Evolutionary conservation across 2,113 vertebrate genomes (phyloP).

Genomic region (Sceloporus undulatus): DNA sequence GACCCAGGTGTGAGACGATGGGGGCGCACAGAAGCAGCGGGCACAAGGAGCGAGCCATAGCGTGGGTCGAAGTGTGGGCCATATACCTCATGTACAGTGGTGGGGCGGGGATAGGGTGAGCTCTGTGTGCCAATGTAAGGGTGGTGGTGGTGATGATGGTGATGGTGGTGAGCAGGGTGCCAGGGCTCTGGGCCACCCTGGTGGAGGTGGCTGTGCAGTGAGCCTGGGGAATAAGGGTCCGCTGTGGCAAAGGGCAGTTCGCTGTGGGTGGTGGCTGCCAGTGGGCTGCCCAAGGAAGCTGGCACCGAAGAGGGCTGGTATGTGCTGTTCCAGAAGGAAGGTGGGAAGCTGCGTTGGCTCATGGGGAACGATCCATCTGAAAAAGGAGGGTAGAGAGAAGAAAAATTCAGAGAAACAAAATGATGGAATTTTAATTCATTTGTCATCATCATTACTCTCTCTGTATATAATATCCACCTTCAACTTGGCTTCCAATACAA

Average conservation of each 20-base stretch:
- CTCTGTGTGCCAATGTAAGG: conserved; percentile 89
- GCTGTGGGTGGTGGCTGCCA: conserved; percentile 80
- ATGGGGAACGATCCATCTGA: conserved; percentile 94
- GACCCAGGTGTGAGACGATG: conserved; percentile 85
- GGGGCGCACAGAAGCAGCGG: conserved; percentile 85
- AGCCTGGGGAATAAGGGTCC: conserved; percentile 88
- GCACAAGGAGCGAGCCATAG: conserved; percentile 91
- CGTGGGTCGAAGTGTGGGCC: conserved; percentile 92
- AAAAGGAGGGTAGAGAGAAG: background rate
- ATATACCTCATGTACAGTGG: conserved; percentile 92
- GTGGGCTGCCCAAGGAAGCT: conserved; percentile 80
- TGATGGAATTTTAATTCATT: fast-evolving
- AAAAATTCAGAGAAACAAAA: background rate
- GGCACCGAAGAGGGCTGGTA: conserved; percentile 87
- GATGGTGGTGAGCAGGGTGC: conserved; percentile 92
- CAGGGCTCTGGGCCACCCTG: conserved; percentile 90
- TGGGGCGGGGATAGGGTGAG: conserved; percentile 84
- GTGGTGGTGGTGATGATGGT: conserved; percentile 86
- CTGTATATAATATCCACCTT: background rate
- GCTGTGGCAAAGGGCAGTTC: conserved; percentile 88
- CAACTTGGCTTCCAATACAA: background rate
- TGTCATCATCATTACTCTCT: background rate
- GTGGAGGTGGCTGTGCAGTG: conserved; percentile 93
- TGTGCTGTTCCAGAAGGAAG: conserved; percentile 97
- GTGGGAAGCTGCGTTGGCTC: conserved; percentile 96